phyloP scores from a whole-genome alignment of 2,888 invertebrate genomes.

The Cotesia congregata region DNA sequence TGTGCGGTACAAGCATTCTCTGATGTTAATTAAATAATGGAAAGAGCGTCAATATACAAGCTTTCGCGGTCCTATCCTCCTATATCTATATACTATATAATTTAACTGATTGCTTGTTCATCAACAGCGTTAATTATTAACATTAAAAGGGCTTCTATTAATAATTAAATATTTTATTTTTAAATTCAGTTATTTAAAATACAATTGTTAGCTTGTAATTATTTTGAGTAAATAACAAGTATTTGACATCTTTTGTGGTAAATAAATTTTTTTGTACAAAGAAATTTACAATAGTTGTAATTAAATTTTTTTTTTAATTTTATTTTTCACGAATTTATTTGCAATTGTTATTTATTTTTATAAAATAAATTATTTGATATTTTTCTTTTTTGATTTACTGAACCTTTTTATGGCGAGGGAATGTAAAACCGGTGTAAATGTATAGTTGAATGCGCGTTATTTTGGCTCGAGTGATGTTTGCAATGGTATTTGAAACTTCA shows the following conservation, averaged over 20 bases:
- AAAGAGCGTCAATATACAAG: conserved; percentile 15
- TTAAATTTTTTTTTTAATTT: no score
- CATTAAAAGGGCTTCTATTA: background rate
- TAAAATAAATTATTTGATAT: background rate
- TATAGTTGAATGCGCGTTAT: background rate
- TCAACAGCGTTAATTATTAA: background rate
- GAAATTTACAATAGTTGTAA: no score
- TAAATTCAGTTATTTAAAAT: no score
- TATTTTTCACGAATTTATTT: no score
- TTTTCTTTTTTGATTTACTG: background rate
- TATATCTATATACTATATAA: conserved; percentile 1
- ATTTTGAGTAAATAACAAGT: no score
- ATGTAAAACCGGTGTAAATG: background rate
- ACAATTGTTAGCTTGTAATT: no score
- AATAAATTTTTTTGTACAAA: no score
- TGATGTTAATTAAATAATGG: conserved; percentile 20
- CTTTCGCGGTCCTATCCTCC: background rate
- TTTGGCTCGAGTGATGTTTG: background rate
- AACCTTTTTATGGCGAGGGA: background rate
- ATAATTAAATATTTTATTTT: background rate
- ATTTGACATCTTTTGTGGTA: no score
- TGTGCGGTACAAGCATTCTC: conserved; percentile 5
- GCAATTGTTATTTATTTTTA: no score
- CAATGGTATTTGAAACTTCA: background rate
- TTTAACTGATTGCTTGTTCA: conserved; percentile 9